Evolutionary conservation across 2,888 invertebrate genomes (phyloP).

Genomic region (Pammene fasciana): DNA sequence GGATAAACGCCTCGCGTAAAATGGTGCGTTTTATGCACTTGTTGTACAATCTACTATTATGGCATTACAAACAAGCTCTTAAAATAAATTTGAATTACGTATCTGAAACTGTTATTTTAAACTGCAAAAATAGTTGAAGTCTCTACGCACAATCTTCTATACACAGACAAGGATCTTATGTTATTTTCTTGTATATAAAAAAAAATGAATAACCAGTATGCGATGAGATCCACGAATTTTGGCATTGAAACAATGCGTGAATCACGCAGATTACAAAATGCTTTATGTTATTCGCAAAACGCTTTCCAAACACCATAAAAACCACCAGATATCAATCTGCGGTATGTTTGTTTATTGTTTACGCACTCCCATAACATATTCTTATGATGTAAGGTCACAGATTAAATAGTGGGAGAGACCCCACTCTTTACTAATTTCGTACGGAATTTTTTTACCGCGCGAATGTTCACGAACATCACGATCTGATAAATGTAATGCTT

Average conservation of each 20-base stretch:
- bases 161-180: no score
- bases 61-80: no score
- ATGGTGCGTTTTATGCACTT: no score
- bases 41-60: no score
- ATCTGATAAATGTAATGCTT: no score
- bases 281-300: slow-evolving; percentile 23
- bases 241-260: slow-evolving; percentile 14
- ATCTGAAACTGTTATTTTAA: no score
- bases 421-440: background rate
- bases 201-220: background rate
- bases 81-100: no score
- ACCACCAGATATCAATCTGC: slow-evolving; percentile 36
- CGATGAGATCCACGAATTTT: background rate
- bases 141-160: no score
- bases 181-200: no score
- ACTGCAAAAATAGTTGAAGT: no score
- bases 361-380: slow-evolving; percentile 32
- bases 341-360: slow-evolving; percentile 35
- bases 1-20: no score
- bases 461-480: no score
- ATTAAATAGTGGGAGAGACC: slow-evolving; percentile 1
- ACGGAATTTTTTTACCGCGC: background rate
- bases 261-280: slow-evolving; percentile 13
- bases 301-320: slow-evolving; percentile 26
- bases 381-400: slow-evolving; percentile 28